Evolutionary conservation across 2,797 vertebrate species (phyloP).

Genomic region (Ambastaia sidthimunki): DNA sequence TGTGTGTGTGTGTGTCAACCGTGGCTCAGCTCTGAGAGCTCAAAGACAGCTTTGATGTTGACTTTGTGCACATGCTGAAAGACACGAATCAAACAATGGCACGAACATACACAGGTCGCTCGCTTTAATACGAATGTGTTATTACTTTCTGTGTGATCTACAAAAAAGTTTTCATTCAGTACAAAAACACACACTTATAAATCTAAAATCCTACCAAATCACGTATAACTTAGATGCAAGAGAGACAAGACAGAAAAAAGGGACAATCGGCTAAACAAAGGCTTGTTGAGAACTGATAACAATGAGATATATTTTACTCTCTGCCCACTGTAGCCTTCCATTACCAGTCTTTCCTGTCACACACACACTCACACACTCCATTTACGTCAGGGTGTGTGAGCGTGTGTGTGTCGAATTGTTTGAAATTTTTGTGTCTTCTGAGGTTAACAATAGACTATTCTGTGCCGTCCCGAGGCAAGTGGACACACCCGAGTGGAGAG

Average conservation of each 20-base stretch:
- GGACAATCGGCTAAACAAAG: conserved; percentile 35
- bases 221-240: background rate
- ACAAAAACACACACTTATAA: conserved; percentile 1
- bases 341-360: conserved; percentile 42
- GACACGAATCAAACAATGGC: conserved; percentile 44
- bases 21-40: conserved; percentile 15
- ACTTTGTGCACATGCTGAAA: conserved; percentile 42
- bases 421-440: conserved; percentile 58
- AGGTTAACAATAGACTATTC: conserved; percentile 65
- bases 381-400: conserved; percentile 51
- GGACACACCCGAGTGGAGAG: conserved; percentile 59
- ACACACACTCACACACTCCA: background rate
- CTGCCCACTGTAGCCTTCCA: conserved; percentile 34
- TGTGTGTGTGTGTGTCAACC: conserved; percentile 26
- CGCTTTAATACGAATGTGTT: conserved; percentile 33
- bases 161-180: conserved; percentile 1
- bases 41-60: conserved; percentile 58
- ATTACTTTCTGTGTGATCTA: conserved; percentile 24
- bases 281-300: conserved; percentile 38
- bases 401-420: conserved; percentile 48
- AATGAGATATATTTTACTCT: conserved; percentile 44
- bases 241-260: background rate
- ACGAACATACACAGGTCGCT: conserved; percentile 9
- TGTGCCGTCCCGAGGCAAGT: conserved; percentile 49
- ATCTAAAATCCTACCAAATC: conserved; percentile 15